These are phyloP conservation scores for Burhinus bistriatus DNA, from an alignment of 2,113 vertebrate species.

Conservation along the genomic window DNA sequence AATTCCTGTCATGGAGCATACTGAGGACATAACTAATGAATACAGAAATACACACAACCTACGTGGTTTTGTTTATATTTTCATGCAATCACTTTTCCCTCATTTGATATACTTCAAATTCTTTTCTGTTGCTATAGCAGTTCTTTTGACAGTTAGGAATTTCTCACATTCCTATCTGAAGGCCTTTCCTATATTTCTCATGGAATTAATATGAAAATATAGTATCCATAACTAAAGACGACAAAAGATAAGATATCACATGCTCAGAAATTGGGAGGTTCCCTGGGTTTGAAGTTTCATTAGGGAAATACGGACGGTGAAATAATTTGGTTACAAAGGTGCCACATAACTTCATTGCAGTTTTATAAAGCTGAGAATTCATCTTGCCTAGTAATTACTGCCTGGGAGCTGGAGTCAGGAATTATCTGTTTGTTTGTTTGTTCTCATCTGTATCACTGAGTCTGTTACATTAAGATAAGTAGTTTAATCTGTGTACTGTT, in stretches of 20 bases:
- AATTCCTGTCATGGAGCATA: neutral
- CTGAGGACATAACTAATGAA: neutral
- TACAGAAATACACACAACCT: neutral
- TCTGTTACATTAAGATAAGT: slow-evolving; percentile 20
- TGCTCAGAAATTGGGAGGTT: neutral
- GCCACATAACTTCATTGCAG: neutral
- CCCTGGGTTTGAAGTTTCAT: neutral
- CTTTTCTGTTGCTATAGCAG: neutral
- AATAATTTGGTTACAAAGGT: neutral
- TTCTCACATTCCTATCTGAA: neutral
- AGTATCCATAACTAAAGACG: neutral
- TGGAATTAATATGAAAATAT: neutral
- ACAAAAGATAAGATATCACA: neutral
- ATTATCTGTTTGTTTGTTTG: slow-evolving; percentile 17
- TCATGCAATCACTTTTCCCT: neutral
- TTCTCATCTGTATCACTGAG: neutral
- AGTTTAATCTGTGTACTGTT: neutral
- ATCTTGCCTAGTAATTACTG: neutral
- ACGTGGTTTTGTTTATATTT: neutral
- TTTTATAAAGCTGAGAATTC: neutral
- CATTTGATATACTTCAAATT: neutral
- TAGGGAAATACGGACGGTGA: neutral
- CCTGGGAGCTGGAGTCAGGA: neutral
- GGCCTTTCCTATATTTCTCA: neutral
- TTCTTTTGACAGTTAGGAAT: neutral